Percentiles rank a stretch among this genome's conserved stretches.
phyloP scores from a whole-genome alignment of 2,888 invertebrate genomes.

The Oxyteleia sp. region DNA sequence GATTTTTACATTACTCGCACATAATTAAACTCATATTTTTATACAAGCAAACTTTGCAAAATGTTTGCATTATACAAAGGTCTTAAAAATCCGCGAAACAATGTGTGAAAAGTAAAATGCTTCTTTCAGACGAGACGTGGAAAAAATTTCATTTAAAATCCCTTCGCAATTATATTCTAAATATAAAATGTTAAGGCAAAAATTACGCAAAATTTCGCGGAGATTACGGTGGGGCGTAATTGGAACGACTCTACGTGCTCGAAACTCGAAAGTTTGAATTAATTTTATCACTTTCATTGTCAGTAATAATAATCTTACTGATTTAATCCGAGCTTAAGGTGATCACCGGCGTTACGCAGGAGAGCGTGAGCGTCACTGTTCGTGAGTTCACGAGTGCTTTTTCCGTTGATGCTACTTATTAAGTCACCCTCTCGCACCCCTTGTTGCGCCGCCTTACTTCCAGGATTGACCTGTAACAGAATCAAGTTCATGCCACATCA shows the following conservation, averaged over 20 bases:
- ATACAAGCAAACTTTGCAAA: no score
- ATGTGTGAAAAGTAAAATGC: no score
- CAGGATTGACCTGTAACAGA: conserved; percentile 93
- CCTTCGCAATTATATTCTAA: background rate
- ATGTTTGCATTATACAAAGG: no score
- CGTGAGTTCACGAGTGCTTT: conserved; percentile 90
- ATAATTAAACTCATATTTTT: no score
- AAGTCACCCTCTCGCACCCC: conserved; percentile 94
- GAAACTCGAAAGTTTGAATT: conserved; percentile 50
- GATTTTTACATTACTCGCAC: no score
- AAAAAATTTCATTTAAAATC: conserved; percentile 72
- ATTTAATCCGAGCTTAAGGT: conserved; percentile 91
- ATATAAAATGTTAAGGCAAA: background rate
- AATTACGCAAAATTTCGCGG: background rate
- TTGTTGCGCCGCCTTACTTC: conserved; percentile 94
- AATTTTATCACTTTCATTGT: conserved; percentile 61
- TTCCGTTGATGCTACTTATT: conserved; percentile 93
- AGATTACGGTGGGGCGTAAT: conserved; percentile 23
- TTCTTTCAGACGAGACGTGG: no score
- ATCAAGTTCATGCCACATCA: conserved; percentile 47
- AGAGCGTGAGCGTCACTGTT: conserved; percentile 92
- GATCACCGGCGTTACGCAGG: conserved; percentile 91
- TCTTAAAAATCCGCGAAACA: no score
- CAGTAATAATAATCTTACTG: conserved; percentile 89
- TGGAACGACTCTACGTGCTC: conserved; percentile 35